phyloP scores from a whole-genome alignment of 2,113 vertebrate species.

The Anhinga anhinga region DNA sequence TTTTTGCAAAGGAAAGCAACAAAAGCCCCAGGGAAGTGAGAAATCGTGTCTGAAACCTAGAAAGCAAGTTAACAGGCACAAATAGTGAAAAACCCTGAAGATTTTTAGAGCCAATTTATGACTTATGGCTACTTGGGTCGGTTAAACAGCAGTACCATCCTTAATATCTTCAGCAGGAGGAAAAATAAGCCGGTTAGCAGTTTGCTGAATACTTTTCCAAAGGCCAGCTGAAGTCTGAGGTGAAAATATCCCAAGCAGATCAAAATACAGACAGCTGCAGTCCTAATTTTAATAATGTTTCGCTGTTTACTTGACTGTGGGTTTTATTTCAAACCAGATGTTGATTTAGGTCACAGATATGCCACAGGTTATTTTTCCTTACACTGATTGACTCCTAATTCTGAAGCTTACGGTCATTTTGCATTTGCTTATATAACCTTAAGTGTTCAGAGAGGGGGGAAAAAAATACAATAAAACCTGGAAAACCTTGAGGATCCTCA shows the following conservation, averaged over 20 bases:
- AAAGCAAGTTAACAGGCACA: background rate
- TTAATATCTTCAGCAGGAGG: background rate
- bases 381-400: background rate
- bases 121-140: background rate
- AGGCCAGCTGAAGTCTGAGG: background rate
- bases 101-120: background rate
- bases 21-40: background rate
- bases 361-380: background rate
- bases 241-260: conserved; percentile 14
- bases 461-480: background rate
- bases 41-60: background rate
- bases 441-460: background rate
- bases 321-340: background rate
- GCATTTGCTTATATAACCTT: background rate
- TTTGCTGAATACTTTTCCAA: background rate
- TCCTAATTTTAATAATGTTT: conserved; percentile 4
- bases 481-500: background rate
- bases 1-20: background rate
- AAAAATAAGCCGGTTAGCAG: background rate
- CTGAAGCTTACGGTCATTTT: background rate
- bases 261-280: conserved; percentile 25
- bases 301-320: background rate
- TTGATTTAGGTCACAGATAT: background rate
- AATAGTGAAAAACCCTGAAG: background rate
- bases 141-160: background rate